Evolutionary conservation across 2,888 invertebrate species (phyloP).

Genomic region (Mythimna lalbum): DNA sequence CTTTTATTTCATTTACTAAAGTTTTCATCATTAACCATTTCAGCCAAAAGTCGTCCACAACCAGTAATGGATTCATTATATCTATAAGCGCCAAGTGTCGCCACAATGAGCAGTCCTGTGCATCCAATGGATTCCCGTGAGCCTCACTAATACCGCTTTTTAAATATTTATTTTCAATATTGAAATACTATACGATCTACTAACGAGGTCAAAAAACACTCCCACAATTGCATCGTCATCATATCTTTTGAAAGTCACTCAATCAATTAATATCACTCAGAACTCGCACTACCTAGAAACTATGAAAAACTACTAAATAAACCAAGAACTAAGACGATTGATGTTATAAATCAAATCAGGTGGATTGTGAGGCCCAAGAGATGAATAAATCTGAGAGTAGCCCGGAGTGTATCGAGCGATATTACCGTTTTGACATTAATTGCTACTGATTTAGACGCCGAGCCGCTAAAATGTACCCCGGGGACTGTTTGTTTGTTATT

Average conservation of each 20-base stretch:
- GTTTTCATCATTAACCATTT: too few species aligned
- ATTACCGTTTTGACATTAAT: constrained; percentile 86
- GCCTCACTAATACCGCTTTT: not conserved
- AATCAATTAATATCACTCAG: constrained; percentile 39
- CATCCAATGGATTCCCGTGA: too few species aligned
- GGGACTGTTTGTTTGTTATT: constrained; percentile 52
- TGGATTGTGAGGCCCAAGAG: constrained; percentile 63
- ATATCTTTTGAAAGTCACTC: constrained; percentile 31
- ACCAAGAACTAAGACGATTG: constrained; percentile 60
- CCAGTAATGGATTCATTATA: too few species aligned
- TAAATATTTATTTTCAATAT: not conserved
- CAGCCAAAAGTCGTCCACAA: too few species aligned
- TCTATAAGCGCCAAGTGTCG: too few species aligned
- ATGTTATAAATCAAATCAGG: constrained; percentile 66
- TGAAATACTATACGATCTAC: not conserved
- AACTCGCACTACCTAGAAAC: constrained; percentile 35
- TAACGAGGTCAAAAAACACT: not conserved
- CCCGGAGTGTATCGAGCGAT: constrained; percentile 76
- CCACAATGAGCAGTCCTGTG: too few species aligned
- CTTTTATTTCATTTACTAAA: too few species aligned
- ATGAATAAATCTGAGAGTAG: constrained; percentile 81
- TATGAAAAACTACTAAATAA: constrained; percentile 64
- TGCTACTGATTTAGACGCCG: constrained; percentile 80
- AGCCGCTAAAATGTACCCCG: constrained; percentile 75
- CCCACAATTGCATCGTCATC: constrained; percentile 16